Percentiles rank a stretch among this genome's conserved stretches.
These are phyloP conservation scores for Rhorus exstirpatorius DNA, from an alignment of 2,888 invertebrate species.

Conservation along the genomic window DNA sequence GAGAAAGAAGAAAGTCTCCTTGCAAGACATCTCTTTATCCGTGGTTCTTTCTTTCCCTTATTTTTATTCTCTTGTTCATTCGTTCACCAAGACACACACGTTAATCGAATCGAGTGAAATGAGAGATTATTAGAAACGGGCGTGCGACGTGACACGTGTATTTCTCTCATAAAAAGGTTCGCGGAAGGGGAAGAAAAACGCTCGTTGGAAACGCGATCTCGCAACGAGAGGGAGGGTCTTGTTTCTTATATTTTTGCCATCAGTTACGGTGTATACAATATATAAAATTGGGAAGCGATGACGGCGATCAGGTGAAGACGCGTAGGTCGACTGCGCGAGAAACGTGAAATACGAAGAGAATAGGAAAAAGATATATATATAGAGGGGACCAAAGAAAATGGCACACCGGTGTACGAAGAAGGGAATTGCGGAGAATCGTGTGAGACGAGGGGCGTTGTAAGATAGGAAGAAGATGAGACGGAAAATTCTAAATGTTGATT, in stretches of 20 bases:
- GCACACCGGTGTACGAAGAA: not conserved
- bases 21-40: constrained; percentile 47
- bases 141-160: constrained; percentile 53
- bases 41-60: not conserved
- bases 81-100: constrained; percentile 14
- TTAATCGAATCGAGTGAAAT: constrained; percentile 68
- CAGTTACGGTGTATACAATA: constrained; percentile 14
- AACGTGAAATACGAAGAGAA: constrained; percentile 29
- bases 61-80: not conserved
- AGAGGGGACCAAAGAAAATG: constrained; percentile 28
- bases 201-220: constrained; percentile 56
- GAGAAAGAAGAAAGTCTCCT: constrained; percentile 72
- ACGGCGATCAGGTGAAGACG: not conserved
- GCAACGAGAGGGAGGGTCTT: constrained; percentile 23
- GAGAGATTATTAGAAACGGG: constrained; percentile 62
- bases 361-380: not conserved
- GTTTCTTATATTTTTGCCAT: constrained; percentile 26
- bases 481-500: no score
- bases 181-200: constrained; percentile 3
- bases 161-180: constrained; percentile 8
- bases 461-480: no score
- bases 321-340: not conserved
- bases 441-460: no score
- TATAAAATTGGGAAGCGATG: constrained; percentile 4
- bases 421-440: not conserved